These are phyloP conservation scores for Crocuta crocuta DNA, from an alignment of 2,113 vertebrate genomes.

Conservation along the genomic window DNA sequence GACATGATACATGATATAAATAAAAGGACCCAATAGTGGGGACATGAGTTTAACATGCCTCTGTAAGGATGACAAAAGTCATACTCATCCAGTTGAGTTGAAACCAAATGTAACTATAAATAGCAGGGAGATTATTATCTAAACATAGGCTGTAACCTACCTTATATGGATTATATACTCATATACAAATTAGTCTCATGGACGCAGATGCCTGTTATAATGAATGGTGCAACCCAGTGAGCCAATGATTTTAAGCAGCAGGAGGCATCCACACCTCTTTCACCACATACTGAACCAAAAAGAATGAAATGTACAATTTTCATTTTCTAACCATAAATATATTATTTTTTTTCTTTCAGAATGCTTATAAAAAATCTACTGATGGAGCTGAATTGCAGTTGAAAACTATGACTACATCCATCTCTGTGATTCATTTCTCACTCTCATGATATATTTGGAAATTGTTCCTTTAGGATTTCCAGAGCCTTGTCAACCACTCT, in stretches of 20 bases:
- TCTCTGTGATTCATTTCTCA: constrained; percentile 70
- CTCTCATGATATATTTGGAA: constrained; percentile 68
- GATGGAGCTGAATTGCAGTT: neutral
- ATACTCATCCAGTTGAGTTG: neutral
- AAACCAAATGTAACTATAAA: constrained; percentile 7
- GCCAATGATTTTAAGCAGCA: neutral
- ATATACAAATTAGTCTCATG: neutral
- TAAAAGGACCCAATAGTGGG: neutral
- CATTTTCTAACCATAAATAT: constrained; percentile 6
- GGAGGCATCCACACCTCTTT: neutral
- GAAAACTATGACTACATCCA: neutral
- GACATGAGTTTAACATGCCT: neutral
- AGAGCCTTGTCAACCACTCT: constrained; percentile 53
- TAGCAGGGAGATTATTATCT: neutral
- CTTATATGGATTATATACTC: constrained; percentile 18
- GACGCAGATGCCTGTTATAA: neutral
- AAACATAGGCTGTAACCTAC: neutral
- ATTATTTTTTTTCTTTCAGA: neutral
- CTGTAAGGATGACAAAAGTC: neutral
- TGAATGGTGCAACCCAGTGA: neutral
- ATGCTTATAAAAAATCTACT: neutral
- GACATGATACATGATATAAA: neutral
- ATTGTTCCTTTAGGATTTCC: constrained; percentile 60
- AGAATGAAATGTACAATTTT: neutral
- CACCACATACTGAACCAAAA: neutral